Conservation (phyloP, 2,888 invertebrate species). For the Diaperis boleti region DNA sequence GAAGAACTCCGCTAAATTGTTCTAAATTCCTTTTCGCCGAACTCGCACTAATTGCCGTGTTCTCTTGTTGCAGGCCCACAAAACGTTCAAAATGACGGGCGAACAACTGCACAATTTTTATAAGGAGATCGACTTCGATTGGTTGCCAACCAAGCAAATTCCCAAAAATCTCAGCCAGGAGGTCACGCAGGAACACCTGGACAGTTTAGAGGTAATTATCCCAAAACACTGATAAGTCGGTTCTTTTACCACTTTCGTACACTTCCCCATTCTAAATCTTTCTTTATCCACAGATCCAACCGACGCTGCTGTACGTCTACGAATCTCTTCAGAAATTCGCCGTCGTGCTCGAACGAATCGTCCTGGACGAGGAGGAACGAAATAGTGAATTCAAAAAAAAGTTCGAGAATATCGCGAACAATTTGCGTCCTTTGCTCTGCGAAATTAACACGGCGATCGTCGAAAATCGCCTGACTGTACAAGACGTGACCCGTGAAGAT, state of each 20-base stretch:
- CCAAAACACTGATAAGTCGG: too few species aligned
- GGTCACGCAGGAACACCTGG: constrained; percentile 63
- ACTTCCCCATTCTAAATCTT: constrained; percentile 52
- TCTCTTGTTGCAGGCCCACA: constrained; percentile 66
- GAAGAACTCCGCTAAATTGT: constrained; percentile 17
- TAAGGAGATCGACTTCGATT: constrained; percentile 66
- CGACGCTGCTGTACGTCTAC: constrained; percentile 72
- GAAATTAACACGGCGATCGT: constrained; percentile 74
- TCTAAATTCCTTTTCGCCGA: constrained; percentile 13
- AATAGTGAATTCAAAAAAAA: constrained; percentile 66
- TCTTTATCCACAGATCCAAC: constrained; percentile 65
- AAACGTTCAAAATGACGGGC: constrained; percentile 65
- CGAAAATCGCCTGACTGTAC: constrained; percentile 68
- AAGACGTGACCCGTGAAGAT: constrained; percentile 64
- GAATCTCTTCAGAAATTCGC: constrained; percentile 78
- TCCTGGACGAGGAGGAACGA: constrained; percentile 71
- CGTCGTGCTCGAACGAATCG: constrained; percentile 77
- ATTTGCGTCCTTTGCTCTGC: constrained; percentile 76
- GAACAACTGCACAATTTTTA: constrained; percentile 64
- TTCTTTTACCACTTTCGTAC: neutral
- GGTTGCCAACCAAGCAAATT: constrained; percentile 68
- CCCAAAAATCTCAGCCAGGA: constrained; percentile 67
- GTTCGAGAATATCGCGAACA: constrained; percentile 72
- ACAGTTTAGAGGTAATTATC: constrained; percentile 65
- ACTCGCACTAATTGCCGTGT: constrained; percentile 11